A percentile compares a stretch with the other conserved stretches of the same genome.
Evolutionary conservation across 1,140 invertebrate species (phyloP).

Genomic region (Listronotus bonariensis): DNA sequence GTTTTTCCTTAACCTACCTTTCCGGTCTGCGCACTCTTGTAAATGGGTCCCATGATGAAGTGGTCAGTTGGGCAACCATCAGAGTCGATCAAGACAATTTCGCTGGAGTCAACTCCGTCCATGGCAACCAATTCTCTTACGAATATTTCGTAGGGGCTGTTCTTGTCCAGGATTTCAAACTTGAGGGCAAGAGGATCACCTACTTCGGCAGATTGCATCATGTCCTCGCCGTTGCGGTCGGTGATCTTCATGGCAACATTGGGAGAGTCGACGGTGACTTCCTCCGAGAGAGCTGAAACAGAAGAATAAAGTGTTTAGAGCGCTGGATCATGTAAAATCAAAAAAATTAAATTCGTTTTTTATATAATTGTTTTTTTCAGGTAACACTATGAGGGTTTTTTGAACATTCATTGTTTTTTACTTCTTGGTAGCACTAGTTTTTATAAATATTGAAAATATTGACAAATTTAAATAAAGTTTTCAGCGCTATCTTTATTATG

Average conservation of each 20-base stretch:
- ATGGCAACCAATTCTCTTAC: slow-evolving; percentile 91
- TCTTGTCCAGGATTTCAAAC: slow-evolving; percentile 89
- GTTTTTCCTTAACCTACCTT: slow-evolving; percentile 62
- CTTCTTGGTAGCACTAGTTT: too few species aligned
- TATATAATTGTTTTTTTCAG: too few species aligned
- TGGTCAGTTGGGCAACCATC: slow-evolving; percentile 90
- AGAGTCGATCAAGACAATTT: slow-evolving; percentile 91
- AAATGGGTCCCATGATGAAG: slow-evolving; percentile 89
- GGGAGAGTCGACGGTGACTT: slow-evolving; percentile 88
- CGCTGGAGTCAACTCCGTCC: slow-evolving; percentile 89
- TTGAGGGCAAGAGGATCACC: slow-evolving; percentile 87
- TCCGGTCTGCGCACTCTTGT: slow-evolving; percentile 75
- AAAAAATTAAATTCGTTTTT: too few species aligned
- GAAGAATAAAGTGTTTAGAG: neutral
- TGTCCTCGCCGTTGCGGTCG: slow-evolving; percentile 78
- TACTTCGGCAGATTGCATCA: slow-evolving; percentile 81
- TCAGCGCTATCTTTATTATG: too few species aligned
- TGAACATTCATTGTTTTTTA: too few species aligned
- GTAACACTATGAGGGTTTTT: too few species aligned
- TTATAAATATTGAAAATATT: too few species aligned
- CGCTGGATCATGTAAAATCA: too few species aligned
- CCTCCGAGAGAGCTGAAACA: slow-evolving; percentile 70
- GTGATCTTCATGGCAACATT: slow-evolving; percentile 94
- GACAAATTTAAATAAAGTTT: too few species aligned
- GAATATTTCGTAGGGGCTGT: slow-evolving; percentile 94